Percentiles rank a stretch among this genome's conserved stretches.
Conservation (phyloP, 2,797 vertebrate genomes). For the Nyctibius grandis region DNA sequence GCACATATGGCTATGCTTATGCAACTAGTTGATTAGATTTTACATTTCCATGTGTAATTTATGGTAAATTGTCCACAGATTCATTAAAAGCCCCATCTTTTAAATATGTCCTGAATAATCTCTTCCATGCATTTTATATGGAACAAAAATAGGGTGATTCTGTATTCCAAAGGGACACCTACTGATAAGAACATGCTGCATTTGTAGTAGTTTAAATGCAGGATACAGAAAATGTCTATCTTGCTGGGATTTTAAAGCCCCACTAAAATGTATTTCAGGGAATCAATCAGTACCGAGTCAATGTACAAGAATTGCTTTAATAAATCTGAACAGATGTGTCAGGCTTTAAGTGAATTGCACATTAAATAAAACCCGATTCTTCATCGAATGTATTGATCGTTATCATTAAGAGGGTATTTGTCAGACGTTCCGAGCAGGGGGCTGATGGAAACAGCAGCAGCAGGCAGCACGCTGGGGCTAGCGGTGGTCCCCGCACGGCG, state of each 20-base stretch:
- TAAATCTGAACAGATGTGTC: conserved; percentile 2
- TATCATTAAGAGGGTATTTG: background rate
- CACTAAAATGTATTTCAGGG: background rate
- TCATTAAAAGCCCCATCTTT: background rate
- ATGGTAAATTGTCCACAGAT: conserved; percentile 39
- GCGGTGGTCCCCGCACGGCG: too few relatives aligned
- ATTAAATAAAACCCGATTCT: conserved; percentile 17
- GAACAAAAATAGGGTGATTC: conserved; percentile 2
- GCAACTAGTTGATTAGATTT: conserved; percentile 55
- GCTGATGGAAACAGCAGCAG: background rate
- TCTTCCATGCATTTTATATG: background rate
- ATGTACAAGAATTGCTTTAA: background rate
- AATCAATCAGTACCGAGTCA: background rate
- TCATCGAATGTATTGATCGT: conserved; percentile 8
- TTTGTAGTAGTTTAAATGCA: background rate
- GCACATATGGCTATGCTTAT: conserved; percentile 51
- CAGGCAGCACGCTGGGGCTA: background rate
- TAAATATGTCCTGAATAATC: background rate
- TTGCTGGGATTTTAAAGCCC: conserved; percentile 9
- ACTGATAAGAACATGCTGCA: background rate
- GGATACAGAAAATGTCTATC: background rate
- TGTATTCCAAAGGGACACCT: conserved; percentile 21
- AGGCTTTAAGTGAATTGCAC: background rate
- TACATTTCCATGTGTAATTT: conserved; percentile 60
- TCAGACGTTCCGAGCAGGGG: background rate